These are phyloP conservation scores for Idaea biselata DNA, from an alignment of 2,888 invertebrate genomes.

Conservation along the genomic window DNA sequence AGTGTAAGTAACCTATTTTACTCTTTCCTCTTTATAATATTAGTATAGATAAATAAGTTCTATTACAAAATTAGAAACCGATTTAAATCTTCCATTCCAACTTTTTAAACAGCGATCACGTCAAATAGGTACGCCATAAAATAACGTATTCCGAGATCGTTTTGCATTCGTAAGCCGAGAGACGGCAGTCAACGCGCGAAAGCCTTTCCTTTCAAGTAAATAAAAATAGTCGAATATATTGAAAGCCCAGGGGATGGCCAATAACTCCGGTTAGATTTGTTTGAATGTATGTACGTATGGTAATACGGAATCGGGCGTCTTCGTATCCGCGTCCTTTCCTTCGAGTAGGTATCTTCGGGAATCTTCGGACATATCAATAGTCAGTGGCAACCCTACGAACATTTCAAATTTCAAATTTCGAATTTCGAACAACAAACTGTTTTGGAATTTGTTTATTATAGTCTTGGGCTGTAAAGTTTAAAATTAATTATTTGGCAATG, in stretches of 20 bases:
- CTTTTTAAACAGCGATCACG: slow-evolving; percentile 29
- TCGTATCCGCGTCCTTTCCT: slow-evolving; percentile 33
- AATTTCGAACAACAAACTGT: slow-evolving; percentile 2
- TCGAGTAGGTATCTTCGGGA: slow-evolving; percentile 15
- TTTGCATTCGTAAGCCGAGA: slow-evolving; percentile 48
- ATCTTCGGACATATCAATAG: slow-evolving; percentile 42
- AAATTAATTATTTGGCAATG: slow-evolving; percentile 1
- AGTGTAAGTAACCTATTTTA: no score
- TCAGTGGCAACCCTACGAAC: slow-evolving; percentile 38
- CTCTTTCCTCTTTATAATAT: no score
- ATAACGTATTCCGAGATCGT: slow-evolving; percentile 63
- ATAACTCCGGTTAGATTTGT: slow-evolving; percentile 68
- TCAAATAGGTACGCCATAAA: slow-evolving; percentile 43
- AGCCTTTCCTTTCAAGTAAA: slow-evolving; percentile 62
- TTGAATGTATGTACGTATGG: slow-evolving; percentile 66
- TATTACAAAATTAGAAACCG: background rate
- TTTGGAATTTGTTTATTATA: background rate
- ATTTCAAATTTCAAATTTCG: slow-evolving; percentile 4
- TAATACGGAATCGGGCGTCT: slow-evolving; percentile 52
- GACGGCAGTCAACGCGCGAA: slow-evolving; percentile 49
- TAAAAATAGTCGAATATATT: slow-evolving; percentile 74
- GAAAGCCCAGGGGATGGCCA: slow-evolving; percentile 70
- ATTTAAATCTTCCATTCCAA: slow-evolving; percentile 12
- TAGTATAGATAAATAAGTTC: background rate
- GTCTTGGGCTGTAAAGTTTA: background rate